Evolutionary conservation across 1,140 invertebrate species (phyloP).

Genomic region (Trachelipus rathkii): DNA sequence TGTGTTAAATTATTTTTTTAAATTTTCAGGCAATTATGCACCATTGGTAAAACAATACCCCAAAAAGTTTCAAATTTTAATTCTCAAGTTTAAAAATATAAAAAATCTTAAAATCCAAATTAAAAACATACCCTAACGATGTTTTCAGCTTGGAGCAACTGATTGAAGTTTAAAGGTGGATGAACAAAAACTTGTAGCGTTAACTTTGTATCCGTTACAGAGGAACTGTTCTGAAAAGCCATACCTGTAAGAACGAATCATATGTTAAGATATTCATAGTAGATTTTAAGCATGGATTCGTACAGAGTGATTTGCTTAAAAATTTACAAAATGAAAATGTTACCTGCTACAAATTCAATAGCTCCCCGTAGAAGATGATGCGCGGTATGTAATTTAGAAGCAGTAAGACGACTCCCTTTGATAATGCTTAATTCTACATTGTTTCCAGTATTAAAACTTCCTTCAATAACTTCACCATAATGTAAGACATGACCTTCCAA

Average conservation of each 20-base stretch:
- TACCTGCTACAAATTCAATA: not conserved
- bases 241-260: not conserved
- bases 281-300: no score
- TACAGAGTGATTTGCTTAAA: no score
- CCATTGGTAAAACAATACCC: no score
- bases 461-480: not conserved
- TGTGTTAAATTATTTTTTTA: no score
- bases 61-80: no score
- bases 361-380: not conserved
- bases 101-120: not conserved
- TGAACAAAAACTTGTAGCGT: not conserved
- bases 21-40: no score
- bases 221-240: not conserved
- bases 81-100: no score
- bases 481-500: not conserved
- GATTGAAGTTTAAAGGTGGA: not conserved
- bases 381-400: not conserved
- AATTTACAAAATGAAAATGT: not conserved
- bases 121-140: not conserved
- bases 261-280: no score
- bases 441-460: not conserved
- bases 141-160: not conserved
- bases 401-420: not conserved
- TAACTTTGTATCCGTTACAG: not conserved
- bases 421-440: not conserved